These are phyloP conservation scores for Cyclophora punctaria DNA, from an alignment of 2,888 invertebrate genomes.

Conservation along the genomic window DNA sequence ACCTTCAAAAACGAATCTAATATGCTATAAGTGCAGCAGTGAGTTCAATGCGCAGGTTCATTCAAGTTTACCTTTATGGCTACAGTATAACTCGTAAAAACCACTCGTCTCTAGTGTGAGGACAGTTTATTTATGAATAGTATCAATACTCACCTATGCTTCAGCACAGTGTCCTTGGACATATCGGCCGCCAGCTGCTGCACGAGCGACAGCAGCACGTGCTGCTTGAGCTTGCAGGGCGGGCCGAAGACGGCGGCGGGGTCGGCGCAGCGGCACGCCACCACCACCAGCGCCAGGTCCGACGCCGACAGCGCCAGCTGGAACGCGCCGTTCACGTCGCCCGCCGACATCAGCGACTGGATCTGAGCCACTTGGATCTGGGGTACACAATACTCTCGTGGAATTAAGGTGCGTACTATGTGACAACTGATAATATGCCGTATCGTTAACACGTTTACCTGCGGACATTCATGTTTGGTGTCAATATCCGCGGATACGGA, in stretches of 20 bases:
- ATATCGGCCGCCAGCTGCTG: conserved; percentile 96
- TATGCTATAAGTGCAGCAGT: too few species aligned
- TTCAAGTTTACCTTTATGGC: too few species aligned
- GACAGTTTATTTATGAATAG: neutral
- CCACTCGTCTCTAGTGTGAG: too few species aligned
- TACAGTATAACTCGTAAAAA: too few species aligned
- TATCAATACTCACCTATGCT: conserved; percentile 41
- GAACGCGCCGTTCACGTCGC: conserved; percentile 91
- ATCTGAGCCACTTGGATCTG: conserved; percentile 80
- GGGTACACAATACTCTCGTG: too few species aligned
- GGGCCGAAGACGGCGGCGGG: conserved; percentile 84
- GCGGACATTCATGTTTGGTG: too few species aligned
- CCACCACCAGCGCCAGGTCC: conserved; percentile 90
- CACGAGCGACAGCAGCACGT: conserved; percentile 92
- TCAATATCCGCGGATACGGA: too few species aligned
- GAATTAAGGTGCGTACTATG: too few species aligned
- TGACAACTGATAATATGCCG: too few species aligned
- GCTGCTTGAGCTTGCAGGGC: conserved; percentile 85
- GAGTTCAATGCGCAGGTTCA: too few species aligned
- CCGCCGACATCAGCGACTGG: conserved; percentile 78
- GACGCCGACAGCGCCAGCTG: conserved; percentile 92
- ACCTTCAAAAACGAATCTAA: too few species aligned
- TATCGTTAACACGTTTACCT: too few species aligned
- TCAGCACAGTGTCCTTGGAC: conserved; percentile 79
- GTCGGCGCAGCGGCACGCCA: conserved; percentile 89